Conservation (phyloP, 1,140 invertebrate genomes). For the Thalassaphorura encarpata region DNA sequence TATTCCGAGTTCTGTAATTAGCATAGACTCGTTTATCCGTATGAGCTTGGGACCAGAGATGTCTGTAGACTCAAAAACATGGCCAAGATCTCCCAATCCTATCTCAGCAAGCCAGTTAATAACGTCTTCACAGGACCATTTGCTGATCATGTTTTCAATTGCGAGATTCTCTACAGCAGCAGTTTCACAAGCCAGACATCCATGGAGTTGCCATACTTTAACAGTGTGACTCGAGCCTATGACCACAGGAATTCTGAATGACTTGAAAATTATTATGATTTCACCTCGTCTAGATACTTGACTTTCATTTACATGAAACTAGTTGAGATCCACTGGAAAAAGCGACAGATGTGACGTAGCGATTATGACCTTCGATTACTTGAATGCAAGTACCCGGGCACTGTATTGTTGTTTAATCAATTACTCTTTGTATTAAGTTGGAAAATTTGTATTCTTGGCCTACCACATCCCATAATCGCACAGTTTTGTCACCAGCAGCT, state of each 20-base stretch:
- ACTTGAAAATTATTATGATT: constrained; percentile 52
- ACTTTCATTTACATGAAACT: constrained; percentile 46
- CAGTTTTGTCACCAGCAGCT: constrained; percentile 56
- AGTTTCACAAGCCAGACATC: constrained; percentile 25
- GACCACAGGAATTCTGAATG: constrained; percentile 27
- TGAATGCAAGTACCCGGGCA: constrained; percentile 38
- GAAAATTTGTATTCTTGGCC: constrained; percentile 32
- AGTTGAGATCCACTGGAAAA: constrained; percentile 53
- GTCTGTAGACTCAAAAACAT: constrained; percentile 41
- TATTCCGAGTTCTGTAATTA: constrained; percentile 45
- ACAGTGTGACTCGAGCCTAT: constrained; percentile 57
- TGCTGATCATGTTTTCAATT: constrained; percentile 29
- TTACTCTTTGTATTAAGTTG: not conserved
- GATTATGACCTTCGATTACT: constrained; percentile 49
- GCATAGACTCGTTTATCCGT: constrained; percentile 43
- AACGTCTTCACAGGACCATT: constrained; percentile 53
- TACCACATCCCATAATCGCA: constrained; percentile 56
- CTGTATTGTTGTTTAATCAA: constrained; percentile 18
- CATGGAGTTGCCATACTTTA: constrained; percentile 51
- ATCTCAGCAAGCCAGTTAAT: constrained; percentile 52
- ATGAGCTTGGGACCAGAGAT: constrained; percentile 52
- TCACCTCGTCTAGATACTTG: not conserved
- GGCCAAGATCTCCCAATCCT: constrained; percentile 43
- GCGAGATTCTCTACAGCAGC: constrained; percentile 25
- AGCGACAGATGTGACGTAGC: constrained; percentile 61